These are phyloP conservation scores for Salminus brasiliensis DNA, from an alignment of 2,113 vertebrate species.

Conservation along the genomic window DNA sequence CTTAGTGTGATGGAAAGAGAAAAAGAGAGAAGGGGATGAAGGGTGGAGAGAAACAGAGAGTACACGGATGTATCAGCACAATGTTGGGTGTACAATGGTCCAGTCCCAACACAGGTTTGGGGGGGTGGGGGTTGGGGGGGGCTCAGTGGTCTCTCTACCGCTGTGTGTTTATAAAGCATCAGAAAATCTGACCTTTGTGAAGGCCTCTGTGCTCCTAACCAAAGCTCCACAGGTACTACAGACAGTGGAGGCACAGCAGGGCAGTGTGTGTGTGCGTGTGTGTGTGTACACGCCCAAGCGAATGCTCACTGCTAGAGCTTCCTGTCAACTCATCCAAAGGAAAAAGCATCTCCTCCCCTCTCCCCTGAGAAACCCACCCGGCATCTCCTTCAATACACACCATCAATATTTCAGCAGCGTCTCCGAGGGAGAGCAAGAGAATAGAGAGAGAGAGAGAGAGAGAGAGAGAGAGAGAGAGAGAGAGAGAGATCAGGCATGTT, in stretches of 20 bases:
- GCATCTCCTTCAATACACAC: slow-evolving; percentile 57
- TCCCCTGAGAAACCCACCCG: slow-evolving; percentile 42
- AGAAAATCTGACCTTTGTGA: neutral
- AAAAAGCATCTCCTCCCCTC: slow-evolving; percentile 32
- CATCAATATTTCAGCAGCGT: slow-evolving; percentile 63
- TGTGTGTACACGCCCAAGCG: no score
- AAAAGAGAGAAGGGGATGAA: no score
- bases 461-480: no score
- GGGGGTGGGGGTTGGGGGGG: neutral
- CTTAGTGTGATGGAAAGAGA: no score
- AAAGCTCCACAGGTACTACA: slow-evolving; percentile 2
- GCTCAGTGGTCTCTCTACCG: neutral
- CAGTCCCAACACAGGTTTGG: no score
- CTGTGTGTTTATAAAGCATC: neutral
- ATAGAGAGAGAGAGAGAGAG: neutral
- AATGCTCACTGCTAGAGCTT: slow-evolving; percentile 12
- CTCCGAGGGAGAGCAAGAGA: slow-evolving; percentile 10
- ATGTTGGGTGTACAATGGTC: no score
- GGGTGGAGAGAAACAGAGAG: no score
- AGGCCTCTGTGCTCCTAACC: neutral
- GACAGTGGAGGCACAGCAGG: neutral
- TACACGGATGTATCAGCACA: no score
- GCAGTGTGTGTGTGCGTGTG: neutral
- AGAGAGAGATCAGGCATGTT: slow-evolving; percentile 41
- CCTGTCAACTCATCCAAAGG: slow-evolving; percentile 44